These are phyloP conservation scores for Dorcus hopei DNA, from an alignment of 2,888 invertebrate genomes.

Conservation along the genomic window DNA sequence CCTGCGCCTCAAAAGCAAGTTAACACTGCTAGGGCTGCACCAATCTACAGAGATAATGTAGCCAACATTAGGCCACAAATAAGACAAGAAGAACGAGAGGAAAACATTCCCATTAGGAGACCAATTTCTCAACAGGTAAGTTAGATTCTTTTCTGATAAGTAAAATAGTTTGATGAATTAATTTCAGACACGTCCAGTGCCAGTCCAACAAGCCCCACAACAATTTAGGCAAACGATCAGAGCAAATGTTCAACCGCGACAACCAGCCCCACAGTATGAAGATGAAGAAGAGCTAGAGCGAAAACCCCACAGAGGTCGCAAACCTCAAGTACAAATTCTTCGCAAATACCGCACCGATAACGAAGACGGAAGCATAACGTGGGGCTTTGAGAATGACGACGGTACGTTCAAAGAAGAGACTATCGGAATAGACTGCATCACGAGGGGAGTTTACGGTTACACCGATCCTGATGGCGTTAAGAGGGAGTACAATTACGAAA, in stretches of 20 bases:
- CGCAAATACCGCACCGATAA: constrained; percentile 72
- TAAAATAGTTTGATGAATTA: background rate
- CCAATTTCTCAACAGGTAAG: constrained; percentile 4
- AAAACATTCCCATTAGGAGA: constrained; percentile 16
- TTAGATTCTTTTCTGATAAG: background rate
- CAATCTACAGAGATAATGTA: constrained; percentile 15
- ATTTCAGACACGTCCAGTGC: constrained; percentile 40
- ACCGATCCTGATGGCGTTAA: constrained; percentile 79
- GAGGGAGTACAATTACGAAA: constrained; percentile 79
- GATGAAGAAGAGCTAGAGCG: constrained; percentile 45
- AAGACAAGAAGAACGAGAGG: constrained; percentile 32
- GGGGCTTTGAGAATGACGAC: constrained; percentile 87
- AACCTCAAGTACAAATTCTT: constrained; percentile 47
- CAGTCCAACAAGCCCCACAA: constrained; percentile 39
- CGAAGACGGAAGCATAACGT: constrained; percentile 76
- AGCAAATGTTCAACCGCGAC: constrained; percentile 42
- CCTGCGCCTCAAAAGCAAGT: constrained; percentile 6
- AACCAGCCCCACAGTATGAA: constrained; percentile 37
- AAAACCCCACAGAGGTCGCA: constrained; percentile 37
- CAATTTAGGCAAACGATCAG: constrained; percentile 49
- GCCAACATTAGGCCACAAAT: constrained; percentile 17
- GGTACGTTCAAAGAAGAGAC: constrained; percentile 83
- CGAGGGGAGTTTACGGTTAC: constrained; percentile 77
- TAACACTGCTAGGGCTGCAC: constrained; percentile 17
- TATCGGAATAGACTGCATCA: constrained; percentile 68